Evolutionary conservation across 2,888 invertebrate genomes (phyloP), one percentile per base, ranked within the genome.

Genomic region (Chymomyza fuscimana): DNA sequence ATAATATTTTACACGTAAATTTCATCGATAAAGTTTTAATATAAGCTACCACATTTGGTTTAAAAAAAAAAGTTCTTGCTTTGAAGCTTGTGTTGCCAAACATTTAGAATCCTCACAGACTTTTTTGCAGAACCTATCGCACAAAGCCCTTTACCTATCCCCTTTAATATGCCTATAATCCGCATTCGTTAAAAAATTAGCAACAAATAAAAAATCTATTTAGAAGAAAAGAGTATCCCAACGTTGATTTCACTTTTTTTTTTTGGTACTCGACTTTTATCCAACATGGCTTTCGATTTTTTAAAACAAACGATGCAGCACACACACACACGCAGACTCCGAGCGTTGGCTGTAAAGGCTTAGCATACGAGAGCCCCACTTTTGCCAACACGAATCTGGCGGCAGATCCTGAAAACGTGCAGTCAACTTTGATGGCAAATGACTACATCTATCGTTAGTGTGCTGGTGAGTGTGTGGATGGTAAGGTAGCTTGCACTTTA

Each of bases 371-470:
- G 75, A 80, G 84, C 80, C 70, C 74, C 79, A 76, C 82, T 82
- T 82, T 79, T 73, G 69, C 82, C 72, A 78, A 84, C 85, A 86
- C 82, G 85, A 78, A 75, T 74, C 84, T 66, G 72, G 50, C 68
- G 69, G 72, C 82, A 82, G 80, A 84, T 82, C 78, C 77, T 65
- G 70, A 66, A 66, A 74, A 86, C 84, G 86, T 86, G 86, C 81
- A 74, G 62, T 63, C 67, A 40, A 58, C 64, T 40, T 65, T 61
- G 70, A 76, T 73, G 71, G 67, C 36, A 36, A 52, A 46, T 19
- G 60, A 5, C 7, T 60, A 32, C 4, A 6, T 29, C 6, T 7
- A 22, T 60, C 16, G 16, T 29, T 15, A n/a, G 56, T 46, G 22
- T 59, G 7, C 7, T 36, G 15, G 5, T 59, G 60, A 22, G 5